phyloP scores from a whole-genome alignment of 2,113 vertebrate genomes.

The Formicarius rufipectus region DNA sequence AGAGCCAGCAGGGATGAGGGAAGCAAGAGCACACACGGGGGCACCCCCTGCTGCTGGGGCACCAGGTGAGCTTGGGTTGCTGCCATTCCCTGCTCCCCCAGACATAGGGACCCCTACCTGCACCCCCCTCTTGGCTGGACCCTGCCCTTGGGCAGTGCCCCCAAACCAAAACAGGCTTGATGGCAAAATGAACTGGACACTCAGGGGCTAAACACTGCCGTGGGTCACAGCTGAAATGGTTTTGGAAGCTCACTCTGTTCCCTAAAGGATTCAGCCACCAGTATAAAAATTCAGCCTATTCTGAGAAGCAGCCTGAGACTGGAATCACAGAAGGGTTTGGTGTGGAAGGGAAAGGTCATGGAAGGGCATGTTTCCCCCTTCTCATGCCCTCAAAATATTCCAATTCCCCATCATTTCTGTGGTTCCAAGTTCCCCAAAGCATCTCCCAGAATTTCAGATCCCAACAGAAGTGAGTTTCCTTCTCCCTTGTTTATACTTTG shows the following conservation, averaged over 20 bases:
- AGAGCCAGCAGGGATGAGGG: not conserved
- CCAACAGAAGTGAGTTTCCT: too few species aligned
- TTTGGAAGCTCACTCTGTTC: not conserved
- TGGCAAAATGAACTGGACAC: not conserved
- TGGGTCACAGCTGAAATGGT: not conserved
- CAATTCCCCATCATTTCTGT: too few species aligned
- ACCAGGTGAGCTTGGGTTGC: not conserved
- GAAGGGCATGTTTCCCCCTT: too few species aligned
- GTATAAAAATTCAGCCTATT: not conserved
- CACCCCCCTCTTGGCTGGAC: rapidly evolving
- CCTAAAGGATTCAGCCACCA: not conserved
- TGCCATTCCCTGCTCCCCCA: not conserved
- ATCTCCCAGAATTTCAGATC: too few species aligned
- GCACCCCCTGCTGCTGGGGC: not conserved
- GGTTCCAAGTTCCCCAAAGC: too few species aligned
- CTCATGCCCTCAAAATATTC: too few species aligned
- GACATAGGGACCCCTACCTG: not conserved
- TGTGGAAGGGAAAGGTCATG: not conserved
- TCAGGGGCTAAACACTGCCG: rapidly evolving
- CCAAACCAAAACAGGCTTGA: not conserved
- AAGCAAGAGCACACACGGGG: not conserved
- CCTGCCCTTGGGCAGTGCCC: not conserved
- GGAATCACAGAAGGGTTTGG: not conserved
- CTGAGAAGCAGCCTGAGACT: not conserved
- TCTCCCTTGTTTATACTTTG: too few species aligned